Evolutionary conservation across 2,888 invertebrate genomes (phyloP), one percentile per base, ranked within the genome.

Genomic region (Drosophila kanekoi): DNA sequence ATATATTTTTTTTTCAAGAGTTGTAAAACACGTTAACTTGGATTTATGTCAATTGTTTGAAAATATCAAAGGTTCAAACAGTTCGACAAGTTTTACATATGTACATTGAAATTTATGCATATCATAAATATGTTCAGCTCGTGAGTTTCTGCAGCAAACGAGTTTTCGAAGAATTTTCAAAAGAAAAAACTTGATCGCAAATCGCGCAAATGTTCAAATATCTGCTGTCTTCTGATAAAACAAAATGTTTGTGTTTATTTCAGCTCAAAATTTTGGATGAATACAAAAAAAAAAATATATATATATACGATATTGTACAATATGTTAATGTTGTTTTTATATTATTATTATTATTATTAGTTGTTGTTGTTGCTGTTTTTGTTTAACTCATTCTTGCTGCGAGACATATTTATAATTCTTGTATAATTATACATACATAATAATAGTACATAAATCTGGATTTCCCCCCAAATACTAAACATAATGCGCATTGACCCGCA

Each of bases 171-270:
- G 8, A 28, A 28, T 28, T 28, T 28, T 37, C 23, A 9, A 2
- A 13, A 28, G 11, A 8, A n/a, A 16, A 43, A 32, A 28, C 23
- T 23, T 23, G 23, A 23, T 23, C 23, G 23, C 23, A 23, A 28
- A 28, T 6, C 8, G 13, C 8, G 13, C 10, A 32, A 44, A 37
- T 4, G 0, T 14, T 18, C 10, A 23, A 11, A 3, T 35, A 14
- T 38, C 8, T 54, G 6, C 28, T 45, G 35, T 61, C 52, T 51
- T 76, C 79, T 76, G 77, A 79, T 74, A 66, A 81, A 81, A 81
- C 81, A 79, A 81, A 84, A 81, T 81, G 54, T 76, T 72, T 66
- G 84, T 79, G 82, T 81, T 81, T 81, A 81, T 81, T 84, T 81
- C 82, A 79, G 79, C 79, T 81, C 69, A 81, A 81, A 81, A 62